phyloP scores from a whole-genome alignment of 2,113 vertebrate species.

The Callopanchax toddi region DNA sequence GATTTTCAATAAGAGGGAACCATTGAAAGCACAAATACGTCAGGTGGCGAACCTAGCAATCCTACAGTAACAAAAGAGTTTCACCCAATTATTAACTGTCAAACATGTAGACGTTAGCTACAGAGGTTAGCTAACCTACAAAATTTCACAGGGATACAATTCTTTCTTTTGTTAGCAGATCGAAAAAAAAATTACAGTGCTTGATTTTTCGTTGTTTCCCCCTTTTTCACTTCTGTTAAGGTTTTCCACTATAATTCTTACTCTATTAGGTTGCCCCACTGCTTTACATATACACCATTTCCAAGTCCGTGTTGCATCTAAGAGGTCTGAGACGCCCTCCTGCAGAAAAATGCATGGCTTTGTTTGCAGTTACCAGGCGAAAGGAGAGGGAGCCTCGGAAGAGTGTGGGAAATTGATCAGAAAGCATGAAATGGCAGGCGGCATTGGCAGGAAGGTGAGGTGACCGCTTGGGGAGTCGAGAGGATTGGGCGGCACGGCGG shows the following conservation, averaged over 20 bases:
- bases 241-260: background rate
- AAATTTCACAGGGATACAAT: background rate
- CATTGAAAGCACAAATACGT: background rate
- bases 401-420: constrained; percentile 42
- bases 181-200: background rate
- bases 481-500: background rate
- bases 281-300: no score
- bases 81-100: background rate
- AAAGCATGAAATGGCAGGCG: constrained; percentile 28
- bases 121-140: constrained; percentile 8
- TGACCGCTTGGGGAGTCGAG: constrained; percentile 16
- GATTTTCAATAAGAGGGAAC: background rate
- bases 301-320: constrained; percentile 32
- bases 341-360: constrained; percentile 22
- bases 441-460: constrained; percentile 25
- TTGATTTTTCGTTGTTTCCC: background rate
- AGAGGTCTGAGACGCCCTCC: constrained; percentile 30
- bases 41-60: background rate
- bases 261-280: constrained; percentile 1
- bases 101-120: constrained; percentile 5
- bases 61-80: no score
- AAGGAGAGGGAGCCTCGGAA: constrained; percentile 33
- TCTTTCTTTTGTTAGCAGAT: constrained; percentile 1
- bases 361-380: constrained; percentile 26
- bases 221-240: background rate